phyloP scores from a whole-genome alignment of 2,113 vertebrate genomes.

The Stigmatopora nigra region DNA sequence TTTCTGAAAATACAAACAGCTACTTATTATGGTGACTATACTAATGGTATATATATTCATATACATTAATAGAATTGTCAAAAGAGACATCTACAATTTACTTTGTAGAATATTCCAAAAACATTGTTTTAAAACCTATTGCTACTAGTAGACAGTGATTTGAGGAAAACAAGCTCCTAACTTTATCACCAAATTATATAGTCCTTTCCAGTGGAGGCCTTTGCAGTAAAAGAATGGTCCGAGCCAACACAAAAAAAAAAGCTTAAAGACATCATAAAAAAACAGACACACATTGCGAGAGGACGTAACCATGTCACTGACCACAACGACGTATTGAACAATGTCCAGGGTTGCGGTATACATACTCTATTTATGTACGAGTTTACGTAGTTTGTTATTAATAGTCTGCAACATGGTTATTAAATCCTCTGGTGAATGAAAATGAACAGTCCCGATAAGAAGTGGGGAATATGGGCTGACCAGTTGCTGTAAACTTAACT shows the following conservation, averaged over 20 bases:
- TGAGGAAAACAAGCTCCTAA: too few relatives aligned
- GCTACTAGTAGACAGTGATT: not conserved
- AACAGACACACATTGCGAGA: not conserved
- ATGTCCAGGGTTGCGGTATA: not conserved
- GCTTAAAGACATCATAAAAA: not conserved
- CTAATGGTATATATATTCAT: too few relatives aligned
- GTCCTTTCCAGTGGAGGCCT: not conserved
- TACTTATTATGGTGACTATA: too few relatives aligned
- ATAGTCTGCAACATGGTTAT: constrained; percentile 9
- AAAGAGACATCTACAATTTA: not conserved
- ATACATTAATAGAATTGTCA: too few relatives aligned
- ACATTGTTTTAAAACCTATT: not conserved
- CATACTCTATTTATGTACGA: too few relatives aligned
- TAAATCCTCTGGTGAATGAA: not conserved
- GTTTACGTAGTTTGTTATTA: not conserved
- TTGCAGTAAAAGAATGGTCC: not conserved
- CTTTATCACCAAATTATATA: not conserved
- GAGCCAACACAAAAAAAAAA: not conserved
- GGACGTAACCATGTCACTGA: not conserved
- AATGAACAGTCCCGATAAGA: not conserved
- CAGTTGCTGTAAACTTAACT: constrained; percentile 28
- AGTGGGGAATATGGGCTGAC: constrained; percentile 32
- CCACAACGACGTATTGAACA: not conserved
- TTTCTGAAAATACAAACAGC: too few relatives aligned
- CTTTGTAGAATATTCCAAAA: not conserved